A percentile compares a stretch with the other conserved stretches of the same genome.
Conservation (phyloP, 2,888 invertebrate species). For the Cerastis leucographa region DNA sequence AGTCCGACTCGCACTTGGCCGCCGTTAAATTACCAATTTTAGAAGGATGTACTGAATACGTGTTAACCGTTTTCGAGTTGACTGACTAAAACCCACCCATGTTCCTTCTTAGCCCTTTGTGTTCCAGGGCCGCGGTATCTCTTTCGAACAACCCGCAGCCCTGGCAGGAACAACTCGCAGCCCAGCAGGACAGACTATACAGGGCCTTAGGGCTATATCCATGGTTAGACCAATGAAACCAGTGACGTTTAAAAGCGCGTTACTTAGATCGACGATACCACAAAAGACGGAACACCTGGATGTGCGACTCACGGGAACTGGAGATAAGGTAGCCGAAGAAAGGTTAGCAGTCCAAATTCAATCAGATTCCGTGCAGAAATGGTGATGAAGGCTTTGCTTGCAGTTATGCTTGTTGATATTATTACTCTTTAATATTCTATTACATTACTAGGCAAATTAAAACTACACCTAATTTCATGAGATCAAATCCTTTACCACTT, state of each 20-base stretch:
- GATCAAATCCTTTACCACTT: constrained; percentile 1
- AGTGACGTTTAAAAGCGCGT: background rate
- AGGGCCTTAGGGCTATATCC: background rate
- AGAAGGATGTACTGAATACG: too few species aligned
- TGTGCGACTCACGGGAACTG: background rate
- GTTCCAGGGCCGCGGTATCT: too few species aligned
- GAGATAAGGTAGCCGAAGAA: background rate
- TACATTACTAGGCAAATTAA: background rate
- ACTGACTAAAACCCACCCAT: too few species aligned
- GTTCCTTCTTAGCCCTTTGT: too few species aligned
- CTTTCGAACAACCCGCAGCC: too few species aligned
- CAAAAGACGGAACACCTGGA: background rate
- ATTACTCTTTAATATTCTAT: background rate
- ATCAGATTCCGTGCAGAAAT: background rate
- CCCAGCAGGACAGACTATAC: too few species aligned
- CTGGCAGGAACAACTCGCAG: too few species aligned
- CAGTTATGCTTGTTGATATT: too few species aligned
- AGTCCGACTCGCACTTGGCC: too few species aligned
- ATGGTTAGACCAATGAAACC: background rate
- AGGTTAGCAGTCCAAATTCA: background rate
- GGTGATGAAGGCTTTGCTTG: background rate
- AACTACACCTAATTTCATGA: background rate
- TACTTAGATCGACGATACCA: background rate
- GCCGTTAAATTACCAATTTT: too few species aligned
- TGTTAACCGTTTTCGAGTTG: too few species aligned